Conservation (phyloP, 2,113 vertebrate species). For the Caranx melampygus region DNA sequence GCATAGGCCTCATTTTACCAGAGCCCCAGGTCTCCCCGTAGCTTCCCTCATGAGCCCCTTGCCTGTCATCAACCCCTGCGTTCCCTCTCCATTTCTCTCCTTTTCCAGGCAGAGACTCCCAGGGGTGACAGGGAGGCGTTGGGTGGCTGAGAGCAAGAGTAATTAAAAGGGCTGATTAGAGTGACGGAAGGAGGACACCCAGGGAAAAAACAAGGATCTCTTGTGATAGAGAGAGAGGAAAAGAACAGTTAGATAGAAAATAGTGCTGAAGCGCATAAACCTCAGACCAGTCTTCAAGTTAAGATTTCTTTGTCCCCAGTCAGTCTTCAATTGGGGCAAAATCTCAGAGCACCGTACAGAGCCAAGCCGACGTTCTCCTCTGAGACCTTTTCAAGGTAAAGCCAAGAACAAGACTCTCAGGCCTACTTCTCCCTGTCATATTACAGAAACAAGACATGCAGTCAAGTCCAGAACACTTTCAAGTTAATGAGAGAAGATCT, state of each 20-base stretch:
- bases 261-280: constrained; percentile 8
- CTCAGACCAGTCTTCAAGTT: constrained; percentile 43
- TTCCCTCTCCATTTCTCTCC: constrained; percentile 52
- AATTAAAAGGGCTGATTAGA: constrained; percentile 81
- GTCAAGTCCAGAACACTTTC: too few species aligned
- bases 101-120: constrained; percentile 57
- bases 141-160: constrained; percentile 66
- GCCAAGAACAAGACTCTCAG: constrained; percentile 11
- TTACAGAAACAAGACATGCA: neutral
- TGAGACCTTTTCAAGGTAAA: constrained; percentile 40
- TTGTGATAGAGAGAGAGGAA: constrained; percentile 10
- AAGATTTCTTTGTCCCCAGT: constrained; percentile 33
- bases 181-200: constrained; percentile 75
- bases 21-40: constrained; percentile 14
- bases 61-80: constrained; percentile 38
- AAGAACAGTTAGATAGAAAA: constrained; percentile 17
- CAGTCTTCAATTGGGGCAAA: constrained; percentile 33
- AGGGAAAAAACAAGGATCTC: constrained; percentile 56
- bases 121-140: constrained; percentile 58
- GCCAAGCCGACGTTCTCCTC: neutral
- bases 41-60: constrained; percentile 49
- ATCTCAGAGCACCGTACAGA: constrained; percentile 38
- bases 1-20: constrained; percentile 51
- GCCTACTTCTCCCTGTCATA: constrained; percentile 3
- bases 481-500: too few species aligned